These are phyloP conservation scores for Neosilurus hyrtlii DNA, from an alignment of 2,797 vertebrate species.

Conservation along the genomic window DNA sequence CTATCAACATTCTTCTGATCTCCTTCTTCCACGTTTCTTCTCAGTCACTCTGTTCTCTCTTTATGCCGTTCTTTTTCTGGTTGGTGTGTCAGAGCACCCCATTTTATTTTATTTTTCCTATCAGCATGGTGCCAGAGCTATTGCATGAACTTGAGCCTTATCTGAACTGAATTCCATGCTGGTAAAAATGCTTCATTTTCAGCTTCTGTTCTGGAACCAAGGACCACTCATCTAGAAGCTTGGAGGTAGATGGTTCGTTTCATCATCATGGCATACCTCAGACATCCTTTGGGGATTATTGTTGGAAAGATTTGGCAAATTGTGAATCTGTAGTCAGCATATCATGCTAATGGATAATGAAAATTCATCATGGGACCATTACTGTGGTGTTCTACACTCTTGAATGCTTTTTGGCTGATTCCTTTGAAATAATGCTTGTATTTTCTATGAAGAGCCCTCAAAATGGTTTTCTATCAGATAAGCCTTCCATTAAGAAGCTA, in stretches of 20 bases:
- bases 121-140: not conserved
- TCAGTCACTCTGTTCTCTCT: not conserved
- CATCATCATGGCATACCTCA: not conserved
- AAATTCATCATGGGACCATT: not conserved
- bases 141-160: not conserved
- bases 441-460: not conserved
- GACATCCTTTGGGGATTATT: not conserved
- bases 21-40: not conserved
- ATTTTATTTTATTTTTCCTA: not conserved
- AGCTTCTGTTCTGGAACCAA: not conserved
- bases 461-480: conserved; percentile 5
- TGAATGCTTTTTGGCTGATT: not conserved
- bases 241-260: not conserved
- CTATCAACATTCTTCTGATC: not conserved
- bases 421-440: not conserved
- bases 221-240: not conserved
- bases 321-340: not conserved
- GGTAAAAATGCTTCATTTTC: not conserved
- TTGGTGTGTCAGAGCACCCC: not conserved
- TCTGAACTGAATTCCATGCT: not conserved
- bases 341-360: not conserved
- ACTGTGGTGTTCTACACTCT: not conserved
- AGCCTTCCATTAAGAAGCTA: conserved; percentile 2
- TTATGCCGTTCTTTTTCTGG: not conserved
- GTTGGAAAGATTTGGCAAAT: not conserved